Base-by-base conservation (phyloP, 2,888 invertebrate genomes). In the Bursaphelenchus okinawaensis region DNA sequence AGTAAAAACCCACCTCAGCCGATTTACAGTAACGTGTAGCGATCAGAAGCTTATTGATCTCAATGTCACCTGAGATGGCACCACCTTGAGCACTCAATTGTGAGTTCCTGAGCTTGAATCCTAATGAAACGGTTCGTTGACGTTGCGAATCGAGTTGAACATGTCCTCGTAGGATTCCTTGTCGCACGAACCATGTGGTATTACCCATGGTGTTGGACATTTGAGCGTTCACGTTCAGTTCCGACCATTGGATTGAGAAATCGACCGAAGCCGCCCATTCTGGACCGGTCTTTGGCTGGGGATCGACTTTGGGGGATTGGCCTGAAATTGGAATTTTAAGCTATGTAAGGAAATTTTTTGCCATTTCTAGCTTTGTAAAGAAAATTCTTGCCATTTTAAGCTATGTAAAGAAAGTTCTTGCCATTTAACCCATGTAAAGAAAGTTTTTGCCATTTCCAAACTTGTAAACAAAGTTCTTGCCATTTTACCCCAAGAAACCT, bases 151-250 rank as follows among this genome's bases (percentile, higher is more conserved):
- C 71, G 65, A 79, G 58, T 68, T 75, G 31, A 55, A 70, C 59
- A 52, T 70, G 66, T 22, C 71, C 74, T 50, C 78, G 63, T 3
- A 74, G 58, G 19, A 72, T 56, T 31, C 79, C 79, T 19, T 77
- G 69, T 16, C 71, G 68, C 7, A 77, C 74, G 29, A 71, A 69
- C 86, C 84, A 90, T 88, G 88, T 88, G 66, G 95, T 94, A 83
- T 94, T 94, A n/a, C 98, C 96, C 93, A 98, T 96, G 0, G 96
- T 94, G 83, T 96, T 96, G 52, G 95, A 94, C 93, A 98, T 98
- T 84, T 96, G 96, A 90, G 96, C 95, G 31, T 71, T 68, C 9
- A 98, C 92, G 84, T 95, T 94, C 61, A 98, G 87, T 78, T 91
- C 89, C 55, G 93, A 92, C 84, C 96, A 92, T 86, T 95, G 94